Percentiles rank a stretch among this genome's conserved stretches.
phyloP scores from a whole-genome alignment of 2,113 vertebrate genomes.

The Irena cyanogastra region DNA sequence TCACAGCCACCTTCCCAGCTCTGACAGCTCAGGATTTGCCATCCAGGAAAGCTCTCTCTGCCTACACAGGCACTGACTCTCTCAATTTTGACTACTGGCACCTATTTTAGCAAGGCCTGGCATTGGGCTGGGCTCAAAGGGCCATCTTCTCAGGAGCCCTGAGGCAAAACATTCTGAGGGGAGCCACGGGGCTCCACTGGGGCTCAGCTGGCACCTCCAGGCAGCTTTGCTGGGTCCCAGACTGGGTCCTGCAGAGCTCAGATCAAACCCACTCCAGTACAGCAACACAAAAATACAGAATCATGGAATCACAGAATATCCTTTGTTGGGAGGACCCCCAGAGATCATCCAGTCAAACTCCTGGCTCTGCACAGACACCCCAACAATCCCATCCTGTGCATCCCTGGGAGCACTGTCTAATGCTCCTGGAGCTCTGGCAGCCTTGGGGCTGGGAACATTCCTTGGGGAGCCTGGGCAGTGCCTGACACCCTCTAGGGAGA shows the following conservation, averaged over 20 bases:
- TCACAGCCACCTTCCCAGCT: background rate
- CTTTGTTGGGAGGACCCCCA: background rate
- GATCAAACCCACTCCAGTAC: background rate
- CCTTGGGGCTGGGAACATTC: background rate
- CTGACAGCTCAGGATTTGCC: background rate
- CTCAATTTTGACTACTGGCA: background rate
- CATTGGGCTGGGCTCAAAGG: background rate
- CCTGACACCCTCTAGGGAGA: background rate
- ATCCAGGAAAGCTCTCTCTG: background rate
- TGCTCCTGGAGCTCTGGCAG: background rate
- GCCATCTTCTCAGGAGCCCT: background rate
- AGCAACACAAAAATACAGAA: background rate
- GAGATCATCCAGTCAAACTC: background rate
- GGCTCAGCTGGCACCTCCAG: background rate
- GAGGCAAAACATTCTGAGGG: background rate
- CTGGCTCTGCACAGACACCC: background rate
- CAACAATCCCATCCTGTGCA: background rate
- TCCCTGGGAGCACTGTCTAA: accelerated
- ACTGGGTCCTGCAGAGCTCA: background rate
- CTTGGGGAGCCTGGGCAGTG: background rate
- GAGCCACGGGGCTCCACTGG: accelerated
- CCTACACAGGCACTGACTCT: background rate
- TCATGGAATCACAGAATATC: background rate
- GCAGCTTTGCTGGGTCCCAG: background rate
- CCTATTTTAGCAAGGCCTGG: background rate